Evolutionary conservation across 2,888 invertebrate species (phyloP).

Genomic region (Hydriomena furcata): DNA sequence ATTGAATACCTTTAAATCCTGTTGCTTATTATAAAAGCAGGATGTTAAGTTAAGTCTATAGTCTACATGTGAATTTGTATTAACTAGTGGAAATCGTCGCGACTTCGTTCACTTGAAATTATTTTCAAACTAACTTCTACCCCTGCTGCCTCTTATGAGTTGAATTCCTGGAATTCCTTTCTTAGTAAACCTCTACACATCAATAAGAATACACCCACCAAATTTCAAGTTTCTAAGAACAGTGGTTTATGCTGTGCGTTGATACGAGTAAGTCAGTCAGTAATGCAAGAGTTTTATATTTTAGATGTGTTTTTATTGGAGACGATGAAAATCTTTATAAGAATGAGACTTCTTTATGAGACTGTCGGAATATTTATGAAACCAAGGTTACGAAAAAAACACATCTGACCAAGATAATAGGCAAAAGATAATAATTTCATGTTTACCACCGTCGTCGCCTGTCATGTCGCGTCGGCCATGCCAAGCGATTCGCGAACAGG

Average conservation of each 20-base stretch:
- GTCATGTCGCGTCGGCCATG: slow-evolving; percentile 11
- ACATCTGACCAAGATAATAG: slow-evolving; percentile 11
- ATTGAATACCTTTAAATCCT: slow-evolving; percentile 39
- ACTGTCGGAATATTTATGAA: slow-evolving; percentile 4
- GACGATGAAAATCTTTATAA: slow-evolving; percentile 1
- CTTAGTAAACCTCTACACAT: too few relatives aligned
- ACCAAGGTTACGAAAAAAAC: slow-evolving; percentile 9
- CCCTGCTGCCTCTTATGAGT: too few relatives aligned
- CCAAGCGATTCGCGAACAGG: slow-evolving; percentile 30
- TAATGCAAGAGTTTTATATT: too few relatives aligned
- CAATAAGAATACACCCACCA: too few relatives aligned
- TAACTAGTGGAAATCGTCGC: too few relatives aligned
- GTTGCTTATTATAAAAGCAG: slow-evolving; percentile 35
- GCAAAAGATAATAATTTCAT: slow-evolving; percentile 25
- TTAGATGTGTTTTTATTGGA: slow-evolving; percentile 1
- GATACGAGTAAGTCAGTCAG: too few relatives aligned
- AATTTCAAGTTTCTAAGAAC: too few relatives aligned
- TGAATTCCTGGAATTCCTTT: too few relatives aligned
- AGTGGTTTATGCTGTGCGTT: too few relatives aligned
- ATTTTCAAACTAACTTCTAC: too few relatives aligned
- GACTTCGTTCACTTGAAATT: too few relatives aligned
- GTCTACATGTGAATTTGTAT: too few relatives aligned
- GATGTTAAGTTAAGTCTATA: slow-evolving; percentile 10
- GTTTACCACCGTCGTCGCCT: slow-evolving; percentile 10
- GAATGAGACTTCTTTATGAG: not conserved